phyloP scores from a whole-genome alignment of 1,140 invertebrate genomes.

The Macrosteles quadrilineatus region DNA sequence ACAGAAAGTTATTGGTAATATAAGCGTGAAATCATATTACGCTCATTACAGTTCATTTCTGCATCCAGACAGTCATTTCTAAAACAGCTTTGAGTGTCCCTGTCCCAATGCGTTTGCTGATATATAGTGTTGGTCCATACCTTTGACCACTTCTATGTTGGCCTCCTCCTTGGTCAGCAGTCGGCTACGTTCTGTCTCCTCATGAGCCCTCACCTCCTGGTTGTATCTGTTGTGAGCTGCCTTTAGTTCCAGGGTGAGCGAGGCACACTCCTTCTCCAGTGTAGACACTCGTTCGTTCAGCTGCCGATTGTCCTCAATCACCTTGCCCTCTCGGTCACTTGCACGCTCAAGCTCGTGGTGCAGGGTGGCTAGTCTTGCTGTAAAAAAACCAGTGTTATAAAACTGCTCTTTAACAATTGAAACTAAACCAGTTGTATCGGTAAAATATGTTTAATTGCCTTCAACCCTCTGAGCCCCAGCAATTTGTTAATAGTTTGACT shows the following conservation, averaged over 20 bases:
- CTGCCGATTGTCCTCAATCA: slow-evolving; percentile 73
- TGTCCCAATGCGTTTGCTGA: no score
- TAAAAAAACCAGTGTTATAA: slow-evolving; percentile 35
- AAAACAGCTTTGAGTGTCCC: no score
- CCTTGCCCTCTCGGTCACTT: slow-evolving; percentile 68
- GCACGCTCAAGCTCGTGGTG: slow-evolving; percentile 75
- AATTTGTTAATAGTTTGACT: no score
- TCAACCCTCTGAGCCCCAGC: no score
- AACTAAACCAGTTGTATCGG: no score
- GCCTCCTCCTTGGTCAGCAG: slow-evolving; percentile 87
- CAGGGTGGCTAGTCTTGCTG: slow-evolving; percentile 56
- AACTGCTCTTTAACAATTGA: no score
- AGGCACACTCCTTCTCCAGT: slow-evolving; percentile 87
- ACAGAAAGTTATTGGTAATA: no score
- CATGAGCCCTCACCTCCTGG: slow-evolving; percentile 85
- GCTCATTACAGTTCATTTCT: no score
- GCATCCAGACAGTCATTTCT: no score
- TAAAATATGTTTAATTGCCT: no score
- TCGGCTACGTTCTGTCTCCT: slow-evolving; percentile 82
- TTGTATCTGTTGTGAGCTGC: slow-evolving; percentile 84
- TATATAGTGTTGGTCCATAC: no score
- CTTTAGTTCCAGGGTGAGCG: slow-evolving; percentile 83
- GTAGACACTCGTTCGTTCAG: slow-evolving; percentile 77
- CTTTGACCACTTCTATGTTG: slow-evolving; percentile 87
- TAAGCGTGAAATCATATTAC: no score